Conservation (phyloP, 1,140 invertebrate species). For the Sycophila sp. region DNA sequence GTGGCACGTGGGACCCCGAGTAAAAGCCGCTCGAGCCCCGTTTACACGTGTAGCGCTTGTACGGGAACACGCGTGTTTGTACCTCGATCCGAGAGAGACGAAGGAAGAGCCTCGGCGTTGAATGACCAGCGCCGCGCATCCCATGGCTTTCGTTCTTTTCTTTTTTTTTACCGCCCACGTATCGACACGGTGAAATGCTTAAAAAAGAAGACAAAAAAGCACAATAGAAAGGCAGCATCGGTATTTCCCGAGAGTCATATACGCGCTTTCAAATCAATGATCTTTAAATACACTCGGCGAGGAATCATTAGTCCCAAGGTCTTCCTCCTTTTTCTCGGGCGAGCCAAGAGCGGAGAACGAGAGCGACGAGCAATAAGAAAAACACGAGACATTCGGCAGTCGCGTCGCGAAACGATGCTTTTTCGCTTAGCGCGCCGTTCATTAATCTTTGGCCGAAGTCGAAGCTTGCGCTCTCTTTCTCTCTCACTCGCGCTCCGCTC, state of each 20-base stretch:
- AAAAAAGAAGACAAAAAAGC: too few relatives aligned
- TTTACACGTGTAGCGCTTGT: conserved; percentile 43
- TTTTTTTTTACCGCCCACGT: conserved; percentile 14
- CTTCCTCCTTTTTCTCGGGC: not conserved
- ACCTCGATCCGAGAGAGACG: not conserved
- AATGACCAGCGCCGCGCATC: conserved; percentile 42
- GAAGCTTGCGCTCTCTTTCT: conserved; percentile 19
- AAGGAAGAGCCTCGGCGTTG: conserved; percentile 38
- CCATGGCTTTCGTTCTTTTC: conserved; percentile 32
- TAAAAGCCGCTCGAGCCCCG: conserved; percentile 40
- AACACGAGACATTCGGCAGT: not conserved
- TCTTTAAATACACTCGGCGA: not conserved
- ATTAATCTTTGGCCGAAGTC: conserved; percentile 48
- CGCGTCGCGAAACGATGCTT: conserved; percentile 12
- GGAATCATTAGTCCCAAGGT: conserved; percentile 7
- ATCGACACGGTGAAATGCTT: not conserved
- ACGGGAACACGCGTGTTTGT: conserved; percentile 42
- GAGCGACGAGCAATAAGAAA: not conserved
- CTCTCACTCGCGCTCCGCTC: not conserved
- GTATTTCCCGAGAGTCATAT: too few relatives aligned
- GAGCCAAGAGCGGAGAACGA: not conserved
- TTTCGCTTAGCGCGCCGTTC: conserved; percentile 34
- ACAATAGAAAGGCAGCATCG: too few relatives aligned
- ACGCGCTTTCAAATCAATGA: not conserved
- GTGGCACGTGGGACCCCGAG: conserved; percentile 45